Conservation (phyloP, 2,888 invertebrate species). For the Tipula vernalis region DNA sequence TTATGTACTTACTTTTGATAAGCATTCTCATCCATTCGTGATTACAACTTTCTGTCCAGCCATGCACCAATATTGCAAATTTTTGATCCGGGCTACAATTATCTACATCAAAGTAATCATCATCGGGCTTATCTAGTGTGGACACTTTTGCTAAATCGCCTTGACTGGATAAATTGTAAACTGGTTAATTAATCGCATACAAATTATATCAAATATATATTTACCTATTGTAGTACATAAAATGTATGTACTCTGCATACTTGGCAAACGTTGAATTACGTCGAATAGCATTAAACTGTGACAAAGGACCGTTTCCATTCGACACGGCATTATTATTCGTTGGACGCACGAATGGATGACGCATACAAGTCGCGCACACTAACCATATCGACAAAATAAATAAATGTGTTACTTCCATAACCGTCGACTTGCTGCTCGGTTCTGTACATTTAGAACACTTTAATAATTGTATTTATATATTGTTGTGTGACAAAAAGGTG, state of each 20-base stretch:
- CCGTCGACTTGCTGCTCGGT: background rate
- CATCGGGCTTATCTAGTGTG: background rate
- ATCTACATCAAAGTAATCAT: background rate
- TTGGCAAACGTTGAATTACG: background rate
- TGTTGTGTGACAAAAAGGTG: background rate
- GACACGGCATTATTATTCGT: background rate
- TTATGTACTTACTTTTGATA: slow-evolving; percentile 18
- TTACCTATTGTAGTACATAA: background rate
- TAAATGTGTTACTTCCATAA: background rate
- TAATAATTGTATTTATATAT: background rate
- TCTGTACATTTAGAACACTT: background rate
- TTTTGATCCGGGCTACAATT: background rate
- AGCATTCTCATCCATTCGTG: slow-evolving; percentile 19
- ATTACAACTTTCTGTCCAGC: slow-evolving; percentile 21
- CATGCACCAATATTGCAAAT: slow-evolving; percentile 22
- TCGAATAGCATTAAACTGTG: background rate
- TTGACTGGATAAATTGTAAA: background rate
- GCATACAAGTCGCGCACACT: background rate
- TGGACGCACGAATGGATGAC: background rate
- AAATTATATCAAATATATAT: background rate
- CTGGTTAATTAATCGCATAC: background rate
- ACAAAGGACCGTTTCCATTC: background rate
- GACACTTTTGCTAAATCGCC: background rate
- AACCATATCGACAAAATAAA: background rate
- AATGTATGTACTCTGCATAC: background rate